A percentile compares a stretch with the other conserved stretches of the same genome.
Conservation (phyloP, 2,113 vertebrate species). For the Micronycteris hirsuta region DNA sequence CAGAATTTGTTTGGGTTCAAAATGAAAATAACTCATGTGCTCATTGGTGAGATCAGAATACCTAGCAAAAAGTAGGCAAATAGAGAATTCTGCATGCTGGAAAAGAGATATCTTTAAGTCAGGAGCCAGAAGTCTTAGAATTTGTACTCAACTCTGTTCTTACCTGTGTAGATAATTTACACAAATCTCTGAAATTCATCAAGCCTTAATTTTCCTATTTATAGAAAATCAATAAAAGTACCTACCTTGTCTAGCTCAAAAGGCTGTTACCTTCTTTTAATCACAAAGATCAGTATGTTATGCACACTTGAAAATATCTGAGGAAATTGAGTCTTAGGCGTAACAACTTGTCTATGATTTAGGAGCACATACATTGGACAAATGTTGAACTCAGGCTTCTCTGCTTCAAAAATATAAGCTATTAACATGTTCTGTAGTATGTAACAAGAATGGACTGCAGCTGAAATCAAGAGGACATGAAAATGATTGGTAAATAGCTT, state of each 20-base stretch:
- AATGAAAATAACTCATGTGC: conserved; percentile 7
- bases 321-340: background rate
- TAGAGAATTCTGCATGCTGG: background rate
- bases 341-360: background rate
- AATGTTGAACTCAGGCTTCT: background rate
- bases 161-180: background rate
- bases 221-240: background rate
- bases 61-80: background rate
- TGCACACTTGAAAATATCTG: background rate
- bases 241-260: background rate
- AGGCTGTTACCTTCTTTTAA: background rate
- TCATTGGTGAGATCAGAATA: background rate
- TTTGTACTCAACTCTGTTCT: background rate
- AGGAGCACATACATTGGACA: background rate
- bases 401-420: background rate
- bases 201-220: background rate
- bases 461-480: background rate
- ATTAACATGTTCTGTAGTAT: background rate
- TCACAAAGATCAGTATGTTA: background rate
- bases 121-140: background rate
- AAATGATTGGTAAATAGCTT: conserved; percentile 17
- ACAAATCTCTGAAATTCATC: background rate
- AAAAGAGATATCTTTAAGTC: background rate
- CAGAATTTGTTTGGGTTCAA: conserved; percentile 25
- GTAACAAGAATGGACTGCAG: background rate